These are phyloP conservation scores for Diacarnus erythraeanus DNA, from an alignment of 37 sponge, comb jelly and placozoan genomes.

Conservation along the genomic window DNA sequence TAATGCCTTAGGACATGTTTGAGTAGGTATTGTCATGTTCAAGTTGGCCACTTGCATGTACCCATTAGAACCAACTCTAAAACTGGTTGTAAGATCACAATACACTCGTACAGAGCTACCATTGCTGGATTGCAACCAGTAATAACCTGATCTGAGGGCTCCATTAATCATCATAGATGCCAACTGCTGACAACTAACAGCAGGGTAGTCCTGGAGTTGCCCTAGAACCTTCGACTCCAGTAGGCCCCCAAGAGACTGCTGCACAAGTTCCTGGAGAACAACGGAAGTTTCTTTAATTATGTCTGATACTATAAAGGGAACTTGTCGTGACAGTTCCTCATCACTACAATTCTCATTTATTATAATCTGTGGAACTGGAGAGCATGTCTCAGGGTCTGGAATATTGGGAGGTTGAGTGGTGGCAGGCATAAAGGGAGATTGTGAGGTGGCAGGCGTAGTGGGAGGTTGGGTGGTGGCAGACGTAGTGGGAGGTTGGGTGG, in stretches of 20 bases:
- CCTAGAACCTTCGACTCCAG: conserved; percentile 9
- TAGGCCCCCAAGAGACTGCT: not conserved
- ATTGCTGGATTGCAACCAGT: conserved; percentile 18
- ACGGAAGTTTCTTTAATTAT: conserved; percentile 1
- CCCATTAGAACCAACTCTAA: conserved; percentile 1
- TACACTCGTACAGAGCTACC: conserved; percentile 10
- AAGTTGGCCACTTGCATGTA: conserved; percentile 47
- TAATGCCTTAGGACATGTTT: conserved; percentile 19
- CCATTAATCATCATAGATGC: not conserved
- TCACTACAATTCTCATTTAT: not conserved
- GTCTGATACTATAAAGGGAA: not conserved
- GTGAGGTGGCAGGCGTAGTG: not conserved
- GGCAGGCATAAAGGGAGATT: not conserved
- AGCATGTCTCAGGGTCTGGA: too few relatives aligned
- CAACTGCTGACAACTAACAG: conserved; percentile 11
- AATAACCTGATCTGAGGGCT: conserved; percentile 22
- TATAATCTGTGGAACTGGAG: not conserved
- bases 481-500: not conserved
- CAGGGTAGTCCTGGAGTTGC: conserved; percentile 7
- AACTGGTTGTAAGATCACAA: conserved; percentile 30
- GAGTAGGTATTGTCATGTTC: conserved; percentile 18
- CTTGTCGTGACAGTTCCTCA: not conserved
- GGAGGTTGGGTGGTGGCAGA: conserved; percentile 3
- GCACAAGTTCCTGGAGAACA: conserved; percentile 6
- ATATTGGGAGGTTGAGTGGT: not conserved